phyloP scores from a whole-genome alignment of 2,888 invertebrate species.

The Drosophila setosimentum region DNA sequence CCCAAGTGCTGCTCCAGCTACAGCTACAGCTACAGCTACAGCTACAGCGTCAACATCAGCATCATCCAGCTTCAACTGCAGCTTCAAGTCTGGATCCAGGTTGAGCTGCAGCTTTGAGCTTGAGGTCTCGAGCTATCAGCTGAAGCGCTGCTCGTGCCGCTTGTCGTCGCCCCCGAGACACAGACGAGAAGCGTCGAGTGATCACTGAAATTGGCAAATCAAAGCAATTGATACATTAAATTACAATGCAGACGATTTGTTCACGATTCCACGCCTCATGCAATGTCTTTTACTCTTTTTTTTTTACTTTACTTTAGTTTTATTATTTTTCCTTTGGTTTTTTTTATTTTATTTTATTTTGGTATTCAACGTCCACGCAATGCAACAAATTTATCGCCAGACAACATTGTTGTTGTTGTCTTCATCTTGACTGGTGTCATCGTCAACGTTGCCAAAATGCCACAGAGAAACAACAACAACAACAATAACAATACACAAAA shows the following conservation, averaged over 20 bases:
- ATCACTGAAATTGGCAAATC: conserved; percentile 78
- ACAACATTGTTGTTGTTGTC: conserved; percentile 45
- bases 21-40: conserved; percentile 25
- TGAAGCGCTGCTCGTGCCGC: conserved; percentile 72
- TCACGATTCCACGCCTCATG: conserved; percentile 77
- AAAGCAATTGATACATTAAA: conserved; percentile 81
- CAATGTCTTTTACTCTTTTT: conserved; percentile 11
- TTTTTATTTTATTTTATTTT: conserved; percentile 10
- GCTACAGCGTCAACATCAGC: conserved; percentile 16
- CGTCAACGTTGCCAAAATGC: conserved; percentile 75
- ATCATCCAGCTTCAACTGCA: conserved; percentile 27
- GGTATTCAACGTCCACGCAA: conserved; percentile 80
- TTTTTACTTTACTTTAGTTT: conserved; percentile 15
- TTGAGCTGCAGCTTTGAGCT: conserved; percentile 27
- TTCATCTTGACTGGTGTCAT: conserved; percentile 71
- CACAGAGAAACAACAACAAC: conserved; percentile 41
- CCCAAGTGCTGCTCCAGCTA: conserved; percentile 70
- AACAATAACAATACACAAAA: conserved; percentile 30
- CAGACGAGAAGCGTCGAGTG: conserved; percentile 57
- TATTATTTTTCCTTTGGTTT: neutral
- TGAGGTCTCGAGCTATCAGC: conserved; percentile 50
- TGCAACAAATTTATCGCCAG: conserved; percentile 80
- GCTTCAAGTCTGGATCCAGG: conserved; percentile 12
- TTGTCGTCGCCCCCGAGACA: conserved; percentile 68
- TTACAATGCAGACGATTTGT: conserved; percentile 81